A percentile compares a stretch with the other conserved stretches of the same genome.
Conservation (phyloP, 2,113 vertebrate species). For the Aegotheles bennettii region DNA sequence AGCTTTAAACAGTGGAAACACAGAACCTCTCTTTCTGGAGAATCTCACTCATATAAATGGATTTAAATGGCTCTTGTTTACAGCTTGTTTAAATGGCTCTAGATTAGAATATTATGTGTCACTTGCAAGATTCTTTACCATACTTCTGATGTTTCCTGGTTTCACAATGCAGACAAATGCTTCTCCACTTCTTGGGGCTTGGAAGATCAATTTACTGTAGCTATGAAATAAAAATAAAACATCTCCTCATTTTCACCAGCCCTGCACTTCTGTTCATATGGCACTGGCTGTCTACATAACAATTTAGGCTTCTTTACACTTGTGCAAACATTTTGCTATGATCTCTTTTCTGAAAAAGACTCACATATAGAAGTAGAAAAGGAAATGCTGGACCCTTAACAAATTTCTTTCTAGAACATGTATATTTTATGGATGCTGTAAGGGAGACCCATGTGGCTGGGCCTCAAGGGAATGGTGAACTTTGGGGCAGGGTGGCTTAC, state of each 20-base stretch:
- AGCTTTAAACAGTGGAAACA: neutral
- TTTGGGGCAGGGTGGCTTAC: neutral
- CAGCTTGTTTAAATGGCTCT: too few species aligned
- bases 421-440: neutral
- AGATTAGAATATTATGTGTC: neutral
- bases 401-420: neutral
- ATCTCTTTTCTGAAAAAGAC: neutral
- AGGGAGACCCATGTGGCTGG: accelerated
- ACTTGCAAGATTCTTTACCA: neutral
- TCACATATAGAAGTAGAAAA: neutral
- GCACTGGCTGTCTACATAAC: neutral
- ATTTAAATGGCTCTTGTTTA: neutral
- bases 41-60: neutral
- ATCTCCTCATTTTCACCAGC: neutral
- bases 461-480: neutral
- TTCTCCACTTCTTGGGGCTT: neutral
- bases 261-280: neutral
- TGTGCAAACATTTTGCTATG: neutral
- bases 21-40: neutral
- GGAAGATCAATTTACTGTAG: neutral
- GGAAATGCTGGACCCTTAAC: neutral
- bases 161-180: neutral
- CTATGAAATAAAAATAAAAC: neutral
- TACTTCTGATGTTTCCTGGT: neutral
- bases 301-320: neutral